These are phyloP conservation scores for Labrus mixtus DNA, from an alignment of 2,113 vertebrate species.

Conservation along the genomic window DNA sequence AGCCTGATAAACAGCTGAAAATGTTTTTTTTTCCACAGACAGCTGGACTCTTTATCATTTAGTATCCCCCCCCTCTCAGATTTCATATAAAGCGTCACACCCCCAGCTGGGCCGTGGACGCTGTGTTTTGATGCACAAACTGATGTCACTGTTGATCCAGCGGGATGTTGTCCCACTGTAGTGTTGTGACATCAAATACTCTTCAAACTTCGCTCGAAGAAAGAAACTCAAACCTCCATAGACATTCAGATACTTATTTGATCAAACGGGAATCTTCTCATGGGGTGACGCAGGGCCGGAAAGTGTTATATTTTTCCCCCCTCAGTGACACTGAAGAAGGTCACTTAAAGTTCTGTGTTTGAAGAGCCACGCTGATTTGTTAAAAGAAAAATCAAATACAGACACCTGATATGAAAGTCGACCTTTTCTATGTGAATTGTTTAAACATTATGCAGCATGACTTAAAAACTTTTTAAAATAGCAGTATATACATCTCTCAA, in stretches of 20 bases:
- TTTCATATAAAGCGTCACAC: not conserved
- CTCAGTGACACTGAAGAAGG: no score
- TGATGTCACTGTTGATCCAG: not conserved
- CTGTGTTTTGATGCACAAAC: not conserved
- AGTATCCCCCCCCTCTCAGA: not conserved
- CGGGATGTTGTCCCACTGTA: not conserved
- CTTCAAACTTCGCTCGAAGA: not conserved
- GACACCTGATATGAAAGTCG: not conserved
- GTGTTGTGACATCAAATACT: not conserved
- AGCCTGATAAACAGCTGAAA: not conserved
- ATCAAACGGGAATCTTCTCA: not conserved
- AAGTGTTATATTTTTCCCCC: no score
- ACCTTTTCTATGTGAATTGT: not conserved
- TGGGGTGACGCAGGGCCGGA: not conserved
- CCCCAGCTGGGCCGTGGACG: not conserved
- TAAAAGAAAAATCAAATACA: no score
- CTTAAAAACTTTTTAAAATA: no score
- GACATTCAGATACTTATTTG: not conserved
- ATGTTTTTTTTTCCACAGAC: constrained; percentile 8
- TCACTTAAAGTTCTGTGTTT: no score
- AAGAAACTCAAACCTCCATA: not conserved
- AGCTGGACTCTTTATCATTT: not conserved
- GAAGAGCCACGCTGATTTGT: no score
- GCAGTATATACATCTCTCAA: no score
- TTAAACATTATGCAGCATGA: no score